Base-by-base conservation (phyloP, 2,797 vertebrate species). In the Urocyon cinereoargenteus region DNA sequence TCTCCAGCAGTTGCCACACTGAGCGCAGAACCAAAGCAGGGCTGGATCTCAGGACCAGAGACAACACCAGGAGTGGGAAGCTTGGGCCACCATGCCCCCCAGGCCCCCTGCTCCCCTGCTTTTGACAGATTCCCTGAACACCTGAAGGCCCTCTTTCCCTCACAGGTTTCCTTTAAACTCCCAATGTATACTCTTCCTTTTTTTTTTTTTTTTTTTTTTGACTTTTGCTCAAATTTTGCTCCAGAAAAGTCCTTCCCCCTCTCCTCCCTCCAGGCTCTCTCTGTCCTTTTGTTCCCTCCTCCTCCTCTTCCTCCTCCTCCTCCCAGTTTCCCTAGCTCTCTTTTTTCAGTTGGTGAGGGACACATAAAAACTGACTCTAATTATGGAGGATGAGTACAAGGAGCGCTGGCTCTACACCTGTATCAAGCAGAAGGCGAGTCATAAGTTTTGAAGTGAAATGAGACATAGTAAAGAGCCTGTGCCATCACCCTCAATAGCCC, bases 401-500 rank as follows among this genome's bases (percentile, higher is more conserved):
- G 51, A 92, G 49, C 1, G 1, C 49, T 64, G 6, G 61, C 45
- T 22, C 8, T 22, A 51, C 9, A 78, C 62, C 82, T 72, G 91
- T 31, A 36, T 84, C 34, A 21, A 36, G 87, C 55, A 55, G 77
- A 70, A 93, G 81, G 9, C 53, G 11, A 78, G 89, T 36, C 6
- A 1, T 70, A 72, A 4, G 92, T 66, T 94, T 57, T 92, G 91
- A 96, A 96, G 92, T 68, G 85, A 92, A 92, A 97, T 79, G 78
- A 96, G 83, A 86, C 2, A 2, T 19, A 12, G 36, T 85, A 40
- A 83, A 91, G 57, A 88, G 75, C 73, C 86, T 4, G 6, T 61
- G 40, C 73, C 94, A 95, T 97, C 95, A 95, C 9, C n/a, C 40
- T 97, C 72, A 70, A 96, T 16, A 89, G 87, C 93, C 90, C 97